phyloP scores from a whole-genome alignment of 2,888 invertebrate genomes.

The Acronicta leporina region DNA sequence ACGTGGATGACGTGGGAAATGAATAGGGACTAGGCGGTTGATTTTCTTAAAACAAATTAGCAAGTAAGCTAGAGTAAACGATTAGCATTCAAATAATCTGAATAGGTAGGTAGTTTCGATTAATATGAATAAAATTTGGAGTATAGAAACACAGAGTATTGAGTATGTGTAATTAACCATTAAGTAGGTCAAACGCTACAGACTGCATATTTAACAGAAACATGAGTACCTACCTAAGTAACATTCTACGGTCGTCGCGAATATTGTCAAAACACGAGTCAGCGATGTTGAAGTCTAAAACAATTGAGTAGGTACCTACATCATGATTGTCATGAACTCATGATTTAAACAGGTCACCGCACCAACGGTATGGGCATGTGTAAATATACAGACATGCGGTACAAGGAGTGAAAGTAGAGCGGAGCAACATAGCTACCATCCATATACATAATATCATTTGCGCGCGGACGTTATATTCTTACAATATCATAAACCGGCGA shows the following conservation, averaged over 20 bases:
- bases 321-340: constrained; percentile 39
- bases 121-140: constrained; percentile 19
- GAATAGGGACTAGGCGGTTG: neutral
- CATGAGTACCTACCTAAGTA: constrained; percentile 54
- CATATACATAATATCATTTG: constrained; percentile 28
- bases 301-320: constrained; percentile 71
- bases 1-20: neutral
- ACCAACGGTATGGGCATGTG: constrained; percentile 52
- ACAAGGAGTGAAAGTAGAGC: constrained; percentile 65
- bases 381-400: constrained; percentile 54
- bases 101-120: constrained; percentile 19
- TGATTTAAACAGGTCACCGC: constrained; percentile 69
- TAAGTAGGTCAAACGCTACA: constrained; percentile 41
- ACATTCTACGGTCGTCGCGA: constrained; percentile 53
- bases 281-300: constrained; percentile 66
- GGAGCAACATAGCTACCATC: constrained; percentile 5
- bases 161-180: constrained; percentile 16
- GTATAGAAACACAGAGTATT: constrained; percentile 3
- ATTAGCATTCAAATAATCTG: constrained; percentile 15
- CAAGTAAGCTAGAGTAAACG: neutral
- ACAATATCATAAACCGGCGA: too few species aligned
- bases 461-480: neutral
- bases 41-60: constrained; percentile 1
- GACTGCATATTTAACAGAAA: constrained; percentile 54
- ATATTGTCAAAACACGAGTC: constrained; percentile 78